phyloP scores from a whole-genome alignment of 2,797 vertebrate species.

The Sciurus carolinensis region DNA sequence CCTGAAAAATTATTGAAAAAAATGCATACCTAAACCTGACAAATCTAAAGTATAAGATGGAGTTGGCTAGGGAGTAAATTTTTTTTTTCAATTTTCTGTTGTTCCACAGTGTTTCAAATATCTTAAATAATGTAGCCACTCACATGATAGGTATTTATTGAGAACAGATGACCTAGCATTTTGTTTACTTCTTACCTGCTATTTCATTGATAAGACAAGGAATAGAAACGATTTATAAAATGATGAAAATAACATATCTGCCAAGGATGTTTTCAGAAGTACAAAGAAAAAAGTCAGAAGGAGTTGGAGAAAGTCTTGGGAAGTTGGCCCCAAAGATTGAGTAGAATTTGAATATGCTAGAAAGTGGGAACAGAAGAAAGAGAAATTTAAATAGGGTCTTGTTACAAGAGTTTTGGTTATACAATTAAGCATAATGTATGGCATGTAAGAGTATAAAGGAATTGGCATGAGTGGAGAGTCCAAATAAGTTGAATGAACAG shows the following conservation, averaged over 20 bases:
- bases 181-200: background rate
- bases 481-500: background rate
- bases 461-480: background rate
- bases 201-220: background rate
- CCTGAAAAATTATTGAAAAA: slow-evolving; percentile 49
- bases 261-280: slow-evolving; percentile 24
- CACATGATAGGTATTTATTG: background rate
- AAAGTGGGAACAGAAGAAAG: background rate
- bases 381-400: background rate
- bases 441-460: background rate
- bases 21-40: background rate
- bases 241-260: background rate
- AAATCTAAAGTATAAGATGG: background rate
- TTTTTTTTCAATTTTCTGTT: background rate
- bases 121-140: background rate
- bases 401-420: background rate
- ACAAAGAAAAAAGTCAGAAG: background rate
- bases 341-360: slow-evolving; percentile 21
- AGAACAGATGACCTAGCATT: background rate
- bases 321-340: background rate
- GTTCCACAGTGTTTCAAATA: background rate
- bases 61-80: background rate
- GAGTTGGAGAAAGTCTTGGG: background rate
- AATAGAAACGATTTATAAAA: slow-evolving; percentile 33
- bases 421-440: background rate